These are phyloP conservation scores for Sebastes jordani DNA, from an alignment of 2,797 vertebrate genomes.

Conservation along the genomic window DNA sequence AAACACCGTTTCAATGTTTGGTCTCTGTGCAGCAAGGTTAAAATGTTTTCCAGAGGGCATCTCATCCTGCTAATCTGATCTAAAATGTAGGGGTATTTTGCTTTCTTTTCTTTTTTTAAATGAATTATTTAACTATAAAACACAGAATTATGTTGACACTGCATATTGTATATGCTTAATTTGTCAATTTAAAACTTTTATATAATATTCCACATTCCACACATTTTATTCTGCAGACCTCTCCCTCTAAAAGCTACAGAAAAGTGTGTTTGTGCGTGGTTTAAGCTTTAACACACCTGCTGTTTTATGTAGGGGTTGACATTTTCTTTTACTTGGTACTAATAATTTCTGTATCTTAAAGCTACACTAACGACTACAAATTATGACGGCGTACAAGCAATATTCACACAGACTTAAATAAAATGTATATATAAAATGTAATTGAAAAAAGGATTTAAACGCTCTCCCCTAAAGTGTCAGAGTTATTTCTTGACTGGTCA, in stretches of 20 bases:
- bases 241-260: too few species aligned
- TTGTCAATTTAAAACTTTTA: too few species aligned
- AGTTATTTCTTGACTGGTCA: slow-evolving; percentile 3
- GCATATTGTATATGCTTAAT: too few species aligned
- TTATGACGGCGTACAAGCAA: background rate
- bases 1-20: background rate
- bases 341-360: background rate
- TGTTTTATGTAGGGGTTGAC: background rate
- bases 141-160: accelerated
- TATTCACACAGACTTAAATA: background rate
- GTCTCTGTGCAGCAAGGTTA: background rate
- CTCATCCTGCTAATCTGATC: background rate
- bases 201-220: too few species aligned
- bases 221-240: too few species aligned
- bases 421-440: background rate
- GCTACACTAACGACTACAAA: background rate
- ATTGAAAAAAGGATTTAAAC: slow-evolving; percentile 13
- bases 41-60: background rate
- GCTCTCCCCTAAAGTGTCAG: background rate
- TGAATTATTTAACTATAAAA: background rate
- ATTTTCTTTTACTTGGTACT: background rate
- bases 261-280: background rate
- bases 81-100: background rate
- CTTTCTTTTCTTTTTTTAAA: too few species aligned
- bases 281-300: background rate